These are phyloP conservation scores for Temnothorax unifasciatus DNA, from an alignment of 2,888 invertebrate species.

Conservation along the genomic window DNA sequence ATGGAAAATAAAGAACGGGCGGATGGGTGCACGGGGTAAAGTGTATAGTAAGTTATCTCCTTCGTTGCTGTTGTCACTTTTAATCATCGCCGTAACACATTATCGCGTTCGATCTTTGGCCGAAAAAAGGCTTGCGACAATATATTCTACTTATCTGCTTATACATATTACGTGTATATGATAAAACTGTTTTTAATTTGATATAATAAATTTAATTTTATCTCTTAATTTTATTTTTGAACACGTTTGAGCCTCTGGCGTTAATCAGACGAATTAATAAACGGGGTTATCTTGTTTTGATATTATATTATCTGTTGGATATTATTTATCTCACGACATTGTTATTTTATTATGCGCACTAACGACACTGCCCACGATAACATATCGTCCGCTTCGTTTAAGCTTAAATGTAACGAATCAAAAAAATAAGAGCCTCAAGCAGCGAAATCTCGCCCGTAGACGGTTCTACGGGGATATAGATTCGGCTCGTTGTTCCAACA, in stretches of 20 bases:
- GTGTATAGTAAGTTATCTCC: constrained; percentile 27
- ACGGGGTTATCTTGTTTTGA: not conserved
- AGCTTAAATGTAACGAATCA: constrained; percentile 40
- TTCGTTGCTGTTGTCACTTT: constrained; percentile 13
- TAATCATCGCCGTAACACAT: not conserved
- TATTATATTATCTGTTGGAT: not conserved
- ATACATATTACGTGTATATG: not conserved
- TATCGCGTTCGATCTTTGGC: constrained; percentile 1
- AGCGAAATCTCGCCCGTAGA: not conserved
- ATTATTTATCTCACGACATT: not conserved
- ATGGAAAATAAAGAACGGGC: constrained; percentile 34
- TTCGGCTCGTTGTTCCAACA: not conserved
- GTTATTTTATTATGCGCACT: constrained; percentile 3
- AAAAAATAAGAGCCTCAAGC: constrained; percentile 29
- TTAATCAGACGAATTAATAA: not conserved
- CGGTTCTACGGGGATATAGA: not conserved
- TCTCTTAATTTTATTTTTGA: not conserved
- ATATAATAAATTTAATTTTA: not conserved
- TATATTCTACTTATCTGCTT: constrained; percentile 1
- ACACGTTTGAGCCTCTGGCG: not conserved
- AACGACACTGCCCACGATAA: constrained; percentile 47
- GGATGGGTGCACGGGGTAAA: constrained; percentile 14
- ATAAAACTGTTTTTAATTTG: not conserved
- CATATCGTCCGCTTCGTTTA: constrained; percentile 36
- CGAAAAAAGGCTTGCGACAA: not conserved